Evolutionary conservation across 2,113 vertebrate species (phyloP), one percentile per base, ranked within the genome.

Genomic region (Pangasianodon gigas): DNA sequence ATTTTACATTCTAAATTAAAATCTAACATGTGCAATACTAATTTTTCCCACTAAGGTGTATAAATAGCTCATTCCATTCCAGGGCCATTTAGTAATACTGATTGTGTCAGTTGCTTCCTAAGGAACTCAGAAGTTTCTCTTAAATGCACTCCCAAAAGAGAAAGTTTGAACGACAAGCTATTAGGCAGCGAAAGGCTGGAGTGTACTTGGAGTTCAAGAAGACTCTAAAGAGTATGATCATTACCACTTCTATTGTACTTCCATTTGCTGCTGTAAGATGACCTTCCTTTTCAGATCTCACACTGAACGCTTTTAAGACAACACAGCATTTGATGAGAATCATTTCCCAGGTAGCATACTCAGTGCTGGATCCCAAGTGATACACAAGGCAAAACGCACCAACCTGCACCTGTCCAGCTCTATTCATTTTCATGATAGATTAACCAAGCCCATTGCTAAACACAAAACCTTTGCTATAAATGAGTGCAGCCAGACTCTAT

Each of bases 371-470:
- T 92, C 93, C 85, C 83, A 84, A 92, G 86, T 88, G 86, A 84
- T 10, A 37, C 24, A 37, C 56, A 93, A 75, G 67, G 56, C 90
- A 79, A 87, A 90, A 93, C n/a, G 65, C 87, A 80, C 52, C 41
- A 81, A 87, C 67, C 65, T 90, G 51, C 79, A 87, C 77, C 87
- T 56, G 46, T 91, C 87, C 87, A 90, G 77, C 79, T 62, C 54
- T 77, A 91, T 88, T 80, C 88, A 62, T 92, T 90, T 81, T 69
- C 41, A 46, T 91, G 89, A 93, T 87, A 58, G 86, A 93, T 90
- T 85, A 29, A 87, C 52, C 44, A 85, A 84, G 82, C 84, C 82
- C 56, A 24, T 41, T 44, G 86, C 41, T 37, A 65, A 80, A 90
- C 37, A 93, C 90, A 92, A 92, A 93, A 88, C 7, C 58, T 89